These are phyloP conservation scores for Willisornis vidua DNA, from an alignment of 2,113 vertebrate genomes.

Conservation along the genomic window DNA sequence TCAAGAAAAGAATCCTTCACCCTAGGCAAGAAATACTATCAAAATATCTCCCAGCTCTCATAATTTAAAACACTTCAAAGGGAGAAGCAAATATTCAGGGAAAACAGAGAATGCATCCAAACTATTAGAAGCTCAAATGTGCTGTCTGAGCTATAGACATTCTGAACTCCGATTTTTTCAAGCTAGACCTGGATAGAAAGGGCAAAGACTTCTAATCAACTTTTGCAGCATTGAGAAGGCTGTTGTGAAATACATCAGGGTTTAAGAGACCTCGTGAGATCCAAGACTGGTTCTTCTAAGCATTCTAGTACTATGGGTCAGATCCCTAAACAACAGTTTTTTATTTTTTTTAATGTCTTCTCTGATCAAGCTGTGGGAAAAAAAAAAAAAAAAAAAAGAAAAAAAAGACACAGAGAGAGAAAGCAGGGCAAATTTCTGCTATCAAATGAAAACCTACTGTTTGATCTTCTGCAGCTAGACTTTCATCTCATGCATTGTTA, in stretches of 20 bases:
- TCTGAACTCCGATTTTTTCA: background rate
- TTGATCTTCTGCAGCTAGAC: background rate
- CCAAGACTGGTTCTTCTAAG: background rate
- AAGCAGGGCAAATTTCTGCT: background rate
- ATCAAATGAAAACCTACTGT: background rate
- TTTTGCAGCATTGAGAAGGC: background rate
- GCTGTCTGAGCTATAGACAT: background rate
- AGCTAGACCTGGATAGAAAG: background rate
- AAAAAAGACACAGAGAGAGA: background rate
- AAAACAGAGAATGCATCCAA: background rate
- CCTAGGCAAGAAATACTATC: background rate
- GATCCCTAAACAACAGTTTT: background rate
- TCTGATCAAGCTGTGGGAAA: slow-evolving; percentile 15
- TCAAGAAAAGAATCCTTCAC: background rate
- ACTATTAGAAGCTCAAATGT: background rate
- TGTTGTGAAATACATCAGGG: background rate
- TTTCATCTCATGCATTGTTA: background rate
- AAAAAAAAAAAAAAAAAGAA: too few species aligned
- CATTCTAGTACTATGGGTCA: background rate
- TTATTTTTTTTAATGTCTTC: background rate
- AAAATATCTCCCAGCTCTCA: background rate
- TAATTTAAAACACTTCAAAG: background rate
- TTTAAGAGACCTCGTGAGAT: background rate
- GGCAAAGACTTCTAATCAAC: background rate
- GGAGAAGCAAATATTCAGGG: background rate